Conservation (phyloP, 2,888 invertebrate species). For the Euzetes globulus region DNA sequence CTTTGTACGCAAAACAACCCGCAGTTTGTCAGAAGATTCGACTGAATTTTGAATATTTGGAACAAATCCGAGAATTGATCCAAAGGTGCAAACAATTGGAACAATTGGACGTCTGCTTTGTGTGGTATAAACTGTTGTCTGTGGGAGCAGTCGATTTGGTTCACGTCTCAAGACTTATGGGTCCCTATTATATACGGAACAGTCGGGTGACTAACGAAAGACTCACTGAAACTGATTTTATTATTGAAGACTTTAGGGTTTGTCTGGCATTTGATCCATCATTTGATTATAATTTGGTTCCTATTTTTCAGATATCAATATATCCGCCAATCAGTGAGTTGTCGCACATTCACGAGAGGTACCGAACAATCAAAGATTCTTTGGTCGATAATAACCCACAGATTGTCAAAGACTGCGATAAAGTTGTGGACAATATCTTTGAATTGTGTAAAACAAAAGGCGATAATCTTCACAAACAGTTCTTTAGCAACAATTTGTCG, state of each 20-base stretch:
- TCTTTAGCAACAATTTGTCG: background rate
- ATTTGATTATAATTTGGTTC: background rate
- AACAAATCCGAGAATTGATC: background rate
- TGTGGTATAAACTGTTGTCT: conserved; percentile 19
- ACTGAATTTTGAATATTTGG: background rate
- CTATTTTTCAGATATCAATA: background rate
- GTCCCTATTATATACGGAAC: background rate
- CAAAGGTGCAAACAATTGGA: background rate
- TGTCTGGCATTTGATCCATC: background rate
- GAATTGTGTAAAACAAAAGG: background rate
- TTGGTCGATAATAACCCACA: background rate
- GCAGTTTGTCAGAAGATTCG: background rate
- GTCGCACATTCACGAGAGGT: conserved; percentile 21
- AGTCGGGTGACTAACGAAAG: background rate
- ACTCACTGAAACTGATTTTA: background rate
- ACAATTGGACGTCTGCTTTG: conserved; percentile 15
- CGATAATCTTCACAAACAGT: conserved; percentile 11
- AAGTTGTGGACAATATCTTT: conserved; percentile 4
- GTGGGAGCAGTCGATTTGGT: conserved; percentile 10
- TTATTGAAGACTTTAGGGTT: background rate
- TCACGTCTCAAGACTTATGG: conserved; percentile 15
- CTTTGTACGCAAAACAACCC: conserved; percentile 1
- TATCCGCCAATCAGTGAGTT: background rate
- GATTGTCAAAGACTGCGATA: background rate
- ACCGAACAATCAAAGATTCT: background rate